A percentile compares a stretch with the other conserved stretches of the same genome.
These are phyloP conservation scores for Numida meleagris DNA, from an alignment of 2,113 vertebrate genomes.

Conservation along the genomic window DNA sequence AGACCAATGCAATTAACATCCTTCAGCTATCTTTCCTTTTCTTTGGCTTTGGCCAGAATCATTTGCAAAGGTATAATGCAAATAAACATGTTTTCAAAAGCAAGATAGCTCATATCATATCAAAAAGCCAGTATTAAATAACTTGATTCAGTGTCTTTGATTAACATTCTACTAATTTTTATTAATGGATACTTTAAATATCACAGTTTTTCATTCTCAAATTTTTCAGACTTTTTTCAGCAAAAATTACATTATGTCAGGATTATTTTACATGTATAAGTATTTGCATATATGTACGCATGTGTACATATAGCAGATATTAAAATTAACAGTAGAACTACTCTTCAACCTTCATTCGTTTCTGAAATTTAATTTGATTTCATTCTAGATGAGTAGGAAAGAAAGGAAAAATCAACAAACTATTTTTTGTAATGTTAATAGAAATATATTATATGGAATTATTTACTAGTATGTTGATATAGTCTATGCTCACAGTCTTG, in stretches of 20 bases:
- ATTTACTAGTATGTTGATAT: not conserved
- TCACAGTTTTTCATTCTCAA: not conserved
- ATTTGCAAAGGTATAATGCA: slow-evolving; percentile 3
- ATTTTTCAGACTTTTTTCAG: not conserved
- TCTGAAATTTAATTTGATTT: not conserved
- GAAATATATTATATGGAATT: not conserved
- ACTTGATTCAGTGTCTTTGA: not conserved
- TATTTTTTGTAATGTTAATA: not conserved
- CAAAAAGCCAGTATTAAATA: not conserved
- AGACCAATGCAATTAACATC: not conserved
- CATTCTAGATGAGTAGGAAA: not conserved
- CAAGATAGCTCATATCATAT: slow-evolving; percentile 9
- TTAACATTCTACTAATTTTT: slow-evolving; percentile 1
- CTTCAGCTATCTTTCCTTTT: not conserved
- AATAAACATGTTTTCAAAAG: slow-evolving; percentile 38
- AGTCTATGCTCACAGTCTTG: not conserved
- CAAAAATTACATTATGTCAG: not conserved
- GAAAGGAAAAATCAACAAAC: not conserved
- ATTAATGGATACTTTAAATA: not conserved
- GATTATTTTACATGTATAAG: not conserved
- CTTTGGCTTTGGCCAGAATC: not conserved
- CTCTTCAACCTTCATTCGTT: not conserved
- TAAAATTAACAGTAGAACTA: not conserved
- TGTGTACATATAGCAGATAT: not conserved
- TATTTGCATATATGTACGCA: not conserved